phyloP scores from a whole-genome alignment of 1,140 invertebrate genomes.

The Telenomus remus region DNA sequence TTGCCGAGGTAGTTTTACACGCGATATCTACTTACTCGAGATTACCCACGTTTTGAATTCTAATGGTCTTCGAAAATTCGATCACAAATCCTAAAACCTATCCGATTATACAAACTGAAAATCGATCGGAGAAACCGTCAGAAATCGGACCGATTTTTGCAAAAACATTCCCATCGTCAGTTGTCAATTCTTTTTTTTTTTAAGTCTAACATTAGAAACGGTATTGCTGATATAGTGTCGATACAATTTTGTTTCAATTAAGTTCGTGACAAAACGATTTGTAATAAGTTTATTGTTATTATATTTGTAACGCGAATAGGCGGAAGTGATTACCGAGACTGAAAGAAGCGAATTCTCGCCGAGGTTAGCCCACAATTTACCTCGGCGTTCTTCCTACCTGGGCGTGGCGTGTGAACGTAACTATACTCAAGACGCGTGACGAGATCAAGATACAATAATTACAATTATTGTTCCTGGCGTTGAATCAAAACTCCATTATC shows the following conservation, averaged over 20 bases:
- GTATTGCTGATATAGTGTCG: background rate
- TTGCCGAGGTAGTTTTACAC: conserved; percentile 51
- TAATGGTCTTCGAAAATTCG: conserved; percentile 43
- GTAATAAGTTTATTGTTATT: conserved; percentile 35
- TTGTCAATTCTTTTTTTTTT: no score
- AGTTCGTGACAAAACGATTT: no score
- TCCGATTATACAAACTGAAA: no score
- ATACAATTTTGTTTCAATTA: background rate
- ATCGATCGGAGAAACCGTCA: no score
- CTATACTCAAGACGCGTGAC: conserved; percentile 54
- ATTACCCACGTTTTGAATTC: conserved; percentile 38
- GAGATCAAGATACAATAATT: conserved; percentile 60
- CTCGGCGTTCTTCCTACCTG: conserved; percentile 52
- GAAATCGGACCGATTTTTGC: conserved; percentile 13
- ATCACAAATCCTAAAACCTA: conserved; percentile 20
- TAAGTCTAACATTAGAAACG: background rate
- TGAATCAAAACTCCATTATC: conserved; percentile 49
- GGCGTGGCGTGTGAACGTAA: conserved; percentile 61
- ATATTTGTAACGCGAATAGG: conserved; percentile 43
- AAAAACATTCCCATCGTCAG: background rate
- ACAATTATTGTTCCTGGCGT: conserved; percentile 56
- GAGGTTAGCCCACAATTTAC: conserved; percentile 51
- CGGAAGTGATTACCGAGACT: conserved; percentile 54
- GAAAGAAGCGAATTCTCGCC: conserved; percentile 55
- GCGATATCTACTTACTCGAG: conserved; percentile 49